Evolutionary conservation across 2,888 invertebrate species (phyloP), one percentile per base, ranked within the genome.

Genomic region (Ormyrus labotus): DNA sequence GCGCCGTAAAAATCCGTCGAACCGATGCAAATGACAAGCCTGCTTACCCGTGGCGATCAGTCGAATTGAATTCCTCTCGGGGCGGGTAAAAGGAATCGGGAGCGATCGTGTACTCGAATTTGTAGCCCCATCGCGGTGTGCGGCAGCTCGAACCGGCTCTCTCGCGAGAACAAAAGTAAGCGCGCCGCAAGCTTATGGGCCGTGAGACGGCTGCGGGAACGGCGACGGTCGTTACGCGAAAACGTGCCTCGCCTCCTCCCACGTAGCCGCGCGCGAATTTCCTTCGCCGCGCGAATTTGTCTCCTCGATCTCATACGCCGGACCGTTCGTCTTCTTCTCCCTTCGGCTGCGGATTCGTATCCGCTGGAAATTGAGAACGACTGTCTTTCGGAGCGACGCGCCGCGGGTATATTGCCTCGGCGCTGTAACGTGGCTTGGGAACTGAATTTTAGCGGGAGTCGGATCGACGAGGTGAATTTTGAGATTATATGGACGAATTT

Each of bases 121-220:
- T 77, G 78, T 71, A 71, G 65, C 7, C n/a, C 51, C 81, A 76
- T 82, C 77, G 81, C 78, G 64, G 75, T 78, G 80, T 45, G 61
- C 68, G 55, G 64, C 55, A 19, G 0, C 13, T 4, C n/a, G 19
- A 50, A 47, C 71, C 6, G 67, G 64, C 61, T 9, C 61, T 9
- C 8, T 11, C 10, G 67, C 34, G 60, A 71, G 78, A 83, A 83
- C 82, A 83, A 84, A 83, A 83, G 81, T 83, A 83, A 83, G 71
- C 69, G 63, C 60, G 34, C 71, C 73, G 76, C 81, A 51, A 53
- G 67, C 61, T 76, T 84, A 83, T 82, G 82, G 82, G 61, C 80
- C 83, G 82, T 82, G 82, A 83, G 84, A 81, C 82, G 83, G 83
- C 83, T 83, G 83, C 81, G 82, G 73, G 75, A 82, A 84, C 77